Base-by-base conservation (phyloP, 2,113 vertebrate species). In the Erinaceus europaeus region DNA sequence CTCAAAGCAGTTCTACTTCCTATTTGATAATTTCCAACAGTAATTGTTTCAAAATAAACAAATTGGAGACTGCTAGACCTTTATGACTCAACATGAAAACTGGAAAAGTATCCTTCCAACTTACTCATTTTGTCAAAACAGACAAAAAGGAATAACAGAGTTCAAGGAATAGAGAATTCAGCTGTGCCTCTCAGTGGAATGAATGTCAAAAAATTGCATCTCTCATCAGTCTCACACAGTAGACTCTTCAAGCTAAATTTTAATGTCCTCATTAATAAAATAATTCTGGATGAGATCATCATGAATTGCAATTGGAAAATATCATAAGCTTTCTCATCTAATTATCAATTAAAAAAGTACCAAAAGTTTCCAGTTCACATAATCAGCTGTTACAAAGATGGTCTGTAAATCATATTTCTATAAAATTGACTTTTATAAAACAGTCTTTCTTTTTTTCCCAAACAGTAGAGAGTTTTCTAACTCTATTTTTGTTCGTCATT, bases 121-220 rank as follows among this genome's bases (percentile, higher is more conserved):
- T 27, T 69, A 69, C 14, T 40, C 3, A 34, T 15, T 50, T 50
- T 77, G 34, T 67, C n/a, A 71, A 61, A 76, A 44, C 8, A 21
- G 4, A 61, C 3, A 62, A 53, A 62, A 59, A 73, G 1, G 6
- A 5, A 13, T 77, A 72, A 44, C 4, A 69, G 32, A 57, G 9
- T 46, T 25, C 9, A 46, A 23, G 27, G 5, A 0, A 5, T 50
- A n/a, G 9, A 55, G 36, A 62, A 52, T 21, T 7, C 27, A 6
- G 42, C 3, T 3, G 3, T 1, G 2, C 1, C 1, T 50, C 27
- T 78, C 36, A 42, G 2, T n/a, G 44, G 9, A 68, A n/a, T 20
- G 29, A 18, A 17, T n/a, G 29, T 40, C 25, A 34, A 38, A n/a
- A 25, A n/a, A 6, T 5, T 27, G 1, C 12, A 27, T 21, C 21